A percentile compares a stretch with the other conserved stretches of the same genome.
Conservation (phyloP, 2,113 vertebrate genomes). For the Sphaerodactylus townsendi region DNA sequence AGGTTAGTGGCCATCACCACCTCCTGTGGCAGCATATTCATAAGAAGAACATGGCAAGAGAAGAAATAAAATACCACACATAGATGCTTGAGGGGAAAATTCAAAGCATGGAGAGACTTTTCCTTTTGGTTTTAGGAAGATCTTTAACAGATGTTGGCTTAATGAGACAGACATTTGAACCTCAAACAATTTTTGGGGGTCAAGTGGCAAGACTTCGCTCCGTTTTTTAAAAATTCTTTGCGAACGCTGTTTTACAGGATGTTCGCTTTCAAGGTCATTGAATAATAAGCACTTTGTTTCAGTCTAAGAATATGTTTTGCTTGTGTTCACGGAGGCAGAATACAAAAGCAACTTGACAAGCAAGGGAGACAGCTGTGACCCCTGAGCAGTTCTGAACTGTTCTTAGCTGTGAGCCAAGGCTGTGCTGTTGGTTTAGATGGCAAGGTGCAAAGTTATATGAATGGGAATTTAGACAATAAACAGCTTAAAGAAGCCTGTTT, state of each 20-base stretch:
- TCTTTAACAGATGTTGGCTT: conserved; percentile 22
- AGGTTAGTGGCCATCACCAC: too few species aligned
- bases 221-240: background rate
- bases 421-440: background rate
- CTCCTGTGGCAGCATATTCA: too few species aligned
- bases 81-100: too few species aligned
- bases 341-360: background rate
- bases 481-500: background rate
- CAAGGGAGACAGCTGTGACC: background rate
- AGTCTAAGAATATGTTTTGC: background rate
- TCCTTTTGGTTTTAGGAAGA: background rate
- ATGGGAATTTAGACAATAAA: background rate
- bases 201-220: conserved; percentile 1
- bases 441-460: too few species aligned
- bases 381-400: background rate
- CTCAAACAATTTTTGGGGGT: background rate
- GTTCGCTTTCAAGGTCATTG: background rate
- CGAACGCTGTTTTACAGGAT: conserved; percentile 13
- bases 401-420: background rate
- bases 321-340: background rate
- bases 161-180: conserved; percentile 23
- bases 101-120: background rate
- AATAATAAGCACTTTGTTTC: conserved; percentile 18
- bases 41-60: too few species aligned
- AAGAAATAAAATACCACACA: too few species aligned